phyloP scores from a whole-genome alignment of 35 echinoderm and acorn worm genomes.

The Holothuria glaberrima region DNA sequence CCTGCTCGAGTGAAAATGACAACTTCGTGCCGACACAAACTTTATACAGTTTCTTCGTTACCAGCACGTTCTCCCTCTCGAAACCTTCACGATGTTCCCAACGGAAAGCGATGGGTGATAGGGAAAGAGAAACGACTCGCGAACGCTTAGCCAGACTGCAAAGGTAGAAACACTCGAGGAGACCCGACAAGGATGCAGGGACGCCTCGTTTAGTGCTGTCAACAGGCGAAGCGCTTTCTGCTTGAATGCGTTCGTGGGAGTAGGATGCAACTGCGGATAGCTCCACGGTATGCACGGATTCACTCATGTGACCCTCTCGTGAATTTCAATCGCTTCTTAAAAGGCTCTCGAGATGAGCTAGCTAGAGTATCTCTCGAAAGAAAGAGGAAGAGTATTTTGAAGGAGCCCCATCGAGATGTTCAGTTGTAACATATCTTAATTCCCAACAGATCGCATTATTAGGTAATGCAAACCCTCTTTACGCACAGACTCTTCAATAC shows the following conservation, averaged over 20 bases:
- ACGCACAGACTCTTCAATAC: constrained; percentile 10
- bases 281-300: constrained; percentile 51
- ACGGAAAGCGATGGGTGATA: constrained; percentile 7
- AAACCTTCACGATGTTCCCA: constrained; percentile 26
- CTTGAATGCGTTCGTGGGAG: constrained; percentile 59
- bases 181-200: constrained; percentile 40
- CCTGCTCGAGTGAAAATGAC: constrained; percentile 40
- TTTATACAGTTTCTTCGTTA: constrained; percentile 36
- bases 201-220: constrained; percentile 67
- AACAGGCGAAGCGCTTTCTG: constrained; percentile 48
- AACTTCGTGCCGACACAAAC: constrained; percentile 66
- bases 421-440: constrained; percentile 50
- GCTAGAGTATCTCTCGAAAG: no score
- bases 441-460: constrained; percentile 56
- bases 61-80: constrained; percentile 54
- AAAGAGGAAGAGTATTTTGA: constrained; percentile 50
- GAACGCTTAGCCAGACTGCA: not conserved
- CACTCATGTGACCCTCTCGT: constrained; percentile 51
- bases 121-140: constrained; percentile 15
- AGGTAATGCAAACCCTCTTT: constrained; percentile 40
- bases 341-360: constrained; percentile 51
- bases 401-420: constrained; percentile 27
- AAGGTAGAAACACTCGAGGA: not conserved
- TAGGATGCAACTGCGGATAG: constrained; percentile 47
- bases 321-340: constrained; percentile 54